phyloP scores from a whole-genome alignment of 2,888 invertebrate genomes.

The Teleogryllus oceanicus region DNA sequence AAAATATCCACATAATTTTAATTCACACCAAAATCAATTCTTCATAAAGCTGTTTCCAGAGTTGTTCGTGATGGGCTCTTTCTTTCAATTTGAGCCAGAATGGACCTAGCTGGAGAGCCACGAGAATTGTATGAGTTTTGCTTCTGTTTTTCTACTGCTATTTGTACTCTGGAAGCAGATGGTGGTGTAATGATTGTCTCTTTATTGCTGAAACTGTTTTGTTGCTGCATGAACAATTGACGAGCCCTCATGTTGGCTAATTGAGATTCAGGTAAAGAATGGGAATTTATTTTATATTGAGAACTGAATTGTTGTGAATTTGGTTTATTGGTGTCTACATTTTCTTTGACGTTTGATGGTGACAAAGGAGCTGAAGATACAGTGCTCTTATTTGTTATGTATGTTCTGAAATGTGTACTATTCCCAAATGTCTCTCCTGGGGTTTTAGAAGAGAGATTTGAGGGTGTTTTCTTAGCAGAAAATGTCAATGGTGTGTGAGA shows the following conservation, averaged over 20 bases:
- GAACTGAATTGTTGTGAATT: not conserved
- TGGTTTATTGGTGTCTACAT: slow-evolving; percentile 32
- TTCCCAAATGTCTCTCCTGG: not conserved
- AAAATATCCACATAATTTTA: not conserved
- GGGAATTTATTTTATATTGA: slow-evolving; percentile 19
- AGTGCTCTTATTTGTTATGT: not conserved
- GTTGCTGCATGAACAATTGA: not conserved
- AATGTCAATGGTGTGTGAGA: not conserved
- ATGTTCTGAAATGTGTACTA: not conserved
- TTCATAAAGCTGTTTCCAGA: slow-evolving; percentile 33
- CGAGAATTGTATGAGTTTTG: slow-evolving; percentile 12
- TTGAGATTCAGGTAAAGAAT: not conserved
- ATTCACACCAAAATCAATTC: not conserved
- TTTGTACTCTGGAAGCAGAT: not conserved
- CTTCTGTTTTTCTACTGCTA: slow-evolving; percentile 19
- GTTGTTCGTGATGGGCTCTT: slow-evolving; percentile 30
- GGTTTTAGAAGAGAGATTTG: slow-evolving; percentile 18
- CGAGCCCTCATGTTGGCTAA: not conserved
- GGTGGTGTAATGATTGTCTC: not conserved
- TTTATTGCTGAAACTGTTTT: not conserved
- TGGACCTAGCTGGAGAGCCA: slow-evolving; percentile 26
- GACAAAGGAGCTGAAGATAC: slow-evolving; percentile 27
- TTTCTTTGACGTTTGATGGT: slow-evolving; percentile 35
- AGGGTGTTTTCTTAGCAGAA: not conserved
- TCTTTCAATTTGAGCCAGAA: slow-evolving; percentile 28